Evolutionary conservation across 2,888 invertebrate genomes (phyloP), one percentile per base, ranked within the genome.

Genomic region (Horisme vitalbata): DNA sequence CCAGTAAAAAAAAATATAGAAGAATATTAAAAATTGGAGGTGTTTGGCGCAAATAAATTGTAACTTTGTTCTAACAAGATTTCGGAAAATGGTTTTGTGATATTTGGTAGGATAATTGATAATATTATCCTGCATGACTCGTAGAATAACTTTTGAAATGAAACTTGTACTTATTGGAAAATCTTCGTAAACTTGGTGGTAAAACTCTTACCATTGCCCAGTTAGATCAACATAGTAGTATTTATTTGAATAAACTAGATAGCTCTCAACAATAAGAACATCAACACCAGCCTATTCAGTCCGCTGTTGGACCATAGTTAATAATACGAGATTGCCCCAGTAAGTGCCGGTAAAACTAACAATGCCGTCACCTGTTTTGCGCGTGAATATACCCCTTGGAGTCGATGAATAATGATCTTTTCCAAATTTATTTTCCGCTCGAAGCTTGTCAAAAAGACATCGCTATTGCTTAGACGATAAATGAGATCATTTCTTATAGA

Each of bases 371-470:
- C 14, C 32, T 18, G 41, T 11, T 9, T 36, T 12, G n/a, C 9
- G 3, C 8, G 11, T 36, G n/a, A 41, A 26, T 23, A 7, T 2
- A 11, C 7, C 10, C 9, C 20, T 23, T 32, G 61, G 21, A 64
- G 68, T 70, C 73, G 62, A 79, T 82, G 78, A 83, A 78, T 79
- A 81, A 83, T 80, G 79, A 79, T 76, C 72, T 76, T 77, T 73
- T 61, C 63, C 68, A 63, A 66, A 80, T 79, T 76, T 78, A 77
- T 76, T 75, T 71, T 54, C 55, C 52, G 57, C 59, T 64, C 61
- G 55, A 47, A 61, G 57, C 64, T 63, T 68, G 68, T 67, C 68
- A 67, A 59, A 50, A 65, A 66, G 66, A 59, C 59, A 60, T 63
- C 66, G 45, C 53, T 46, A 68, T 70, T 69, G 68, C 70, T 59